A percentile compares a stretch with the other conserved stretches of the same genome.
These are phyloP conservation scores for Mobula hypostoma DNA, from an alignment of 2,113 vertebrate species.

Conservation along the genomic window DNA sequence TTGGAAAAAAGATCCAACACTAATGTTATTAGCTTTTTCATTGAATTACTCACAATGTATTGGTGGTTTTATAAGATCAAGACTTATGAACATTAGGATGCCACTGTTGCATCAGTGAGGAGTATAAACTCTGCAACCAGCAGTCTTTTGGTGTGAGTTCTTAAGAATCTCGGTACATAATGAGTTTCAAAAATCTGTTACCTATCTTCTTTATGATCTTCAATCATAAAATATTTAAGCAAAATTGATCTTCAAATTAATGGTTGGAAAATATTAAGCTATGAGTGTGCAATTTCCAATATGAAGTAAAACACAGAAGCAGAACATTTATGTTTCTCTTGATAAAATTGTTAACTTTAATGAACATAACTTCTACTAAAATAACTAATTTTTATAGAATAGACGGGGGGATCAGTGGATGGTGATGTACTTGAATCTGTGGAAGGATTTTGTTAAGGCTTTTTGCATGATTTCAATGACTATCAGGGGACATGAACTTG, in stretches of 20 bases:
- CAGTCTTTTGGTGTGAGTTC: not conserved
- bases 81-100: not conserved
- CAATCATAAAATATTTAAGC: not conserved
- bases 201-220: not conserved
- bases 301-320: not conserved
- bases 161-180: no score
- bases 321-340: not conserved
- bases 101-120: not conserved
- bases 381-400: not conserved
- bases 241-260: not conserved
- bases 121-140: not conserved
- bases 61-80: not conserved
- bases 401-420: no score
- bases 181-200: not conserved
- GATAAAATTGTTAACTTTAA: not conserved
- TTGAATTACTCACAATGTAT: not conserved
- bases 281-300: not conserved
- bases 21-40: not conserved
- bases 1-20: not conserved
- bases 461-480: no score
- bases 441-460: no score
- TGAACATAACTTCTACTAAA: not conserved
- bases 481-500: no score
- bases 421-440: no score
- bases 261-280: not conserved